Percentiles rank a stretch among this genome's conserved stretches.
Conservation (phyloP, 37 sponge, comb jelly and placozoan species). For the Beroe ovata region DNA sequence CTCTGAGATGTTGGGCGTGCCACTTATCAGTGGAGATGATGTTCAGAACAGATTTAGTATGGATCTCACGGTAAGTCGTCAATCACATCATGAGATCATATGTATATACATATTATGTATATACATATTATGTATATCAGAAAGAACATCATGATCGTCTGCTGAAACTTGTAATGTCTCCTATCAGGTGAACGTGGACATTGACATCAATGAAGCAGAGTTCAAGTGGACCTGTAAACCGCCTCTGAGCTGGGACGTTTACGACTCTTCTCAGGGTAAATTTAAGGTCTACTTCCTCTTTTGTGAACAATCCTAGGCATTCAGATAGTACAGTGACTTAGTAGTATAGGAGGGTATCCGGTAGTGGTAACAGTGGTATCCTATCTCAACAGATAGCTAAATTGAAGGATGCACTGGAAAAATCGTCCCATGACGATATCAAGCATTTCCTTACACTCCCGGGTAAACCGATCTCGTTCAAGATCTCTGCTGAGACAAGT, state of each 20-base stretch:
- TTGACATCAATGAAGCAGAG: constrained; percentile 5
- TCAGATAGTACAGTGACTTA: too few relatives aligned
- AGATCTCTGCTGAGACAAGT: neutral
- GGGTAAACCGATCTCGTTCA: neutral
- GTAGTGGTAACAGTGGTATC: neutral
- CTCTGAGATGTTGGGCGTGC: neutral
- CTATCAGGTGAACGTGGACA: constrained; percentile 34
- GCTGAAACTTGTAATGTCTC: neutral
- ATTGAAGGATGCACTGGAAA: neutral
- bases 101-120: too few relatives aligned
- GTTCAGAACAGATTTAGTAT: neutral
- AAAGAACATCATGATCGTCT: too few relatives aligned
- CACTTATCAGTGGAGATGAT: neutral
- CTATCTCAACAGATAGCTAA: neutral
- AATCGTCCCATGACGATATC: neutral
- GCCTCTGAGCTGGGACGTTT: constrained; percentile 21
- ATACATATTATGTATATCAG: too few relatives aligned
- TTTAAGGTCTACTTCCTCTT: constrained; percentile 45
- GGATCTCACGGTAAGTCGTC: neutral
- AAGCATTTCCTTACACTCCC: neutral
- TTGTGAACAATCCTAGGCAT: too few relatives aligned
- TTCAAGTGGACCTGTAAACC: constrained; percentile 44
- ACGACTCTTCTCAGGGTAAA: constrained; percentile 13
- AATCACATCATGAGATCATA: too few relatives aligned
- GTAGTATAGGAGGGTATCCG: too few relatives aligned